Percentiles rank a stretch among this genome's conserved stretches.
Conservation (phyloP, 2,888 invertebrate genomes). For the Gymnosoma rotundatum region DNA sequence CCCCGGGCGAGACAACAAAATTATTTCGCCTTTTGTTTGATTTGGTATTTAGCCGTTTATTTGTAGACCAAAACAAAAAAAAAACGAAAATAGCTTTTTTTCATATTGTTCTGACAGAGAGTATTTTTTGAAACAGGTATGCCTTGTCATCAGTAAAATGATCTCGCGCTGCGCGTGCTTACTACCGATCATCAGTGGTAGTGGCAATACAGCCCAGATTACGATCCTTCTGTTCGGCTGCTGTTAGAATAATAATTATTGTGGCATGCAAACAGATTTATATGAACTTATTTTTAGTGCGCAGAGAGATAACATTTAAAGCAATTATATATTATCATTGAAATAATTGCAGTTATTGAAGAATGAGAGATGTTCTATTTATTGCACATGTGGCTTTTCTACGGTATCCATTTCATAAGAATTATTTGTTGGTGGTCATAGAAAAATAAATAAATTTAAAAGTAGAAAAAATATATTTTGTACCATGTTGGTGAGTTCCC, state of each 20-base stretch:
- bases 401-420: too few relatives aligned
- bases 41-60: conserved; percentile 72
- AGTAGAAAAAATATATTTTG: too few relatives aligned
- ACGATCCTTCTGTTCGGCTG: conserved; percentile 69
- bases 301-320: conserved; percentile 6
- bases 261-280: conserved; percentile 22
- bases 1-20: conserved; percentile 82
- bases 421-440: too few relatives aligned
- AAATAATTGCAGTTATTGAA: conserved; percentile 13
- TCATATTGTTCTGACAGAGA: neutral
- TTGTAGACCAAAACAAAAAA: conserved; percentile 52
- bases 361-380: neutral
- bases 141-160: conserved; percentile 57
- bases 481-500: too few relatives aligned
- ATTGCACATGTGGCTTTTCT: too few relatives aligned
- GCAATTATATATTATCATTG: conserved; percentile 9
- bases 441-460: too few relatives aligned
- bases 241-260: conserved; percentile 61
- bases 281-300: neutral
- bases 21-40: conserved; percentile 76
- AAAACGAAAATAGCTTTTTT: neutral
- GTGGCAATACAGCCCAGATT: conserved; percentile 69
- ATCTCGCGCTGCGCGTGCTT: conserved; percentile 72
- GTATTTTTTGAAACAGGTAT: neutral
- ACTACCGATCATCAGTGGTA: conserved; percentile 71